Conservation (phyloP, 2,888 invertebrate species). For the Geotrupes spiniger region DNA sequence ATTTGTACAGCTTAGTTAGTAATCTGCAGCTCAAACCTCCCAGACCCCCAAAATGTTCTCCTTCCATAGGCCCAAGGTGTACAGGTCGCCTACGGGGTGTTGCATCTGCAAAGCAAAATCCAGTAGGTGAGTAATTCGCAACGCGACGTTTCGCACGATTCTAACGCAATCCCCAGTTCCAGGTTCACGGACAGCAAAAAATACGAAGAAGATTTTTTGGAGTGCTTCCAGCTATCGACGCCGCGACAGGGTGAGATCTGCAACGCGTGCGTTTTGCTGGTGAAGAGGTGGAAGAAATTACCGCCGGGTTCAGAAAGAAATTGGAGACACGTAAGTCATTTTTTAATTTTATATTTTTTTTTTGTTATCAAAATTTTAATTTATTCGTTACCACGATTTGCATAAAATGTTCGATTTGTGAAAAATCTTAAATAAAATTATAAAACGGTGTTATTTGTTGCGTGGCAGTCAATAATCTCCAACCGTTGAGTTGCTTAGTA, state of each 20-base stretch:
- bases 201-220: constrained; percentile 77
- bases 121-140: constrained; percentile 58
- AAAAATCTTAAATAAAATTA: too few species aligned
- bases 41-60: constrained; percentile 66
- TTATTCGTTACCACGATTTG: too few species aligned
- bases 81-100: constrained; percentile 77
- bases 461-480: too few species aligned
- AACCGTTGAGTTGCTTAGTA: too few species aligned
- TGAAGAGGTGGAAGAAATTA: constrained; percentile 77
- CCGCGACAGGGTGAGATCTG: constrained; percentile 80
- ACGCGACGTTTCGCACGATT: neutral
- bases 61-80: constrained; percentile 84
- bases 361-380: neutral
- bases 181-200: constrained; percentile 81
- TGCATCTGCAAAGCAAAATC: constrained; percentile 87
- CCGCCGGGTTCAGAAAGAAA: constrained; percentile 69
- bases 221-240: constrained; percentile 72
- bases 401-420: too few species aligned
- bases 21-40: constrained; percentile 16
- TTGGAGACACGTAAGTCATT: constrained; percentile 78
- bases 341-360: constrained; percentile 7
- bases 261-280: constrained; percentile 80
- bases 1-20: constrained; percentile 37
- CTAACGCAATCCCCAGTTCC: constrained; percentile 63
- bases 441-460: too few species aligned